Evolutionary conservation across 1,140 invertebrate species (phyloP), one percentile per base, ranked within the genome.

Genomic region (Orussus abietinus): DNA sequence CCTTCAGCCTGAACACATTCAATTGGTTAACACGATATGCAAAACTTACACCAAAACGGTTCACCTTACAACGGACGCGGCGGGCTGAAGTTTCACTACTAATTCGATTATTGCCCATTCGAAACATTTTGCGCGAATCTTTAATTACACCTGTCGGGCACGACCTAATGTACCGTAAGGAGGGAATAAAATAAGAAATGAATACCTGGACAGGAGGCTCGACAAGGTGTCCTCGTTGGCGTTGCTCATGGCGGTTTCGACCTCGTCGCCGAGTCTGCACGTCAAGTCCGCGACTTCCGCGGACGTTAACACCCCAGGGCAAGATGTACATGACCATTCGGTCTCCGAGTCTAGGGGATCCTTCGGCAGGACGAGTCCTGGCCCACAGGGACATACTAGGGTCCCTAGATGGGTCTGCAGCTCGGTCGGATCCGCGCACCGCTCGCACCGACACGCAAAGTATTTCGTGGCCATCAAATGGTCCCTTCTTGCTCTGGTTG

Each of bases 381-480:
- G 55, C 31, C 74, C 75, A 51, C 82, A 85, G 2, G 77, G 72
- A 59, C 87, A 90, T 56, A 77, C 81, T 51, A 90, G 69, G 4
- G 83, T 81, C 52, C 86, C 86, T 15, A 91, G 74, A 60, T 84
- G 79, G 6, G 85, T 88, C 1, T 80, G 83, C 5, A 88, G 56
- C 64, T 92, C 89, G 0, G 85, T 87, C 11, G 85, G 82, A 68
- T 91, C 88, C 2, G 67, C 60, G 47, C 89, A 92, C 47, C 89
- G 78, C 21, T 71, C 45, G 62, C 89, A 92, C 40, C 69, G 67
- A 45, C 89, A 92, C 3, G 70, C 63, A 51, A 92, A 92, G 57
- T 90, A 90, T 68, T 92, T 92, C 0, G 84, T 88, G 33, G 84
- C 77, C 29, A 77, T 76, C 3, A 93, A 70, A 76, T 92, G 88